Conservation (phyloP, 2,113 vertebrate species). For the Cairina moschata region DNA sequence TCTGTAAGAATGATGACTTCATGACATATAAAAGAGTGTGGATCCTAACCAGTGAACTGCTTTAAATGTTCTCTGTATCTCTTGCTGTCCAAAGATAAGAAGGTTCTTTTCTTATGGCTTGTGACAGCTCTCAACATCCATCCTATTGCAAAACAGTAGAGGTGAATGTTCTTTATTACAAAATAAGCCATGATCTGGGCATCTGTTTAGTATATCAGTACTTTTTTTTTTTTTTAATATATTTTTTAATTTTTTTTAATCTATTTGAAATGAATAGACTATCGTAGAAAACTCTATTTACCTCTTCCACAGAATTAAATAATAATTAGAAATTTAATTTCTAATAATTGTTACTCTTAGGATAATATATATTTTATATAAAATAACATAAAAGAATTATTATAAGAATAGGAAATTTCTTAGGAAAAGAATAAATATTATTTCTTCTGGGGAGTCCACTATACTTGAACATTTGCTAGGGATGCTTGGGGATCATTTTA, state of each 20-base stretch:
- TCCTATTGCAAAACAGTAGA: background rate
- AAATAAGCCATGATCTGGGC: background rate
- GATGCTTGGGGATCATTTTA: background rate
- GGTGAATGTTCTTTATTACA: background rate
- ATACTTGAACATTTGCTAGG: background rate
- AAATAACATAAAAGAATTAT: background rate
- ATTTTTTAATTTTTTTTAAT: too few species aligned
- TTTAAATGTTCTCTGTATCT: background rate
- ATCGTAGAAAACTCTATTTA: background rate
- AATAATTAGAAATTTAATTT: background rate
- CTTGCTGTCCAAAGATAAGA: background rate
- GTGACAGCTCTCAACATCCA: background rate
- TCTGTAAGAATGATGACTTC: background rate
- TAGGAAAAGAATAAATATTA: background rate
- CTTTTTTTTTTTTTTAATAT: background rate
- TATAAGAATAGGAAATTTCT: background rate
- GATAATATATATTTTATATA: background rate
- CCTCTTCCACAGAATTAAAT: background rate
- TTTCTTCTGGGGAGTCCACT: background rate
- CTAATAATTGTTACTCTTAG: background rate
- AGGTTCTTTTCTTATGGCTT: background rate
- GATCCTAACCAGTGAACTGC: too few species aligned
- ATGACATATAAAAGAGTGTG: background rate
- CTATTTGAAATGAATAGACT: background rate
- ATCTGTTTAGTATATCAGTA: background rate